A percentile compares a stretch with the other conserved stretches of the same genome.
Conservation (phyloP, 1,140 invertebrate species). For the Drosophila pectinifera region DNA sequence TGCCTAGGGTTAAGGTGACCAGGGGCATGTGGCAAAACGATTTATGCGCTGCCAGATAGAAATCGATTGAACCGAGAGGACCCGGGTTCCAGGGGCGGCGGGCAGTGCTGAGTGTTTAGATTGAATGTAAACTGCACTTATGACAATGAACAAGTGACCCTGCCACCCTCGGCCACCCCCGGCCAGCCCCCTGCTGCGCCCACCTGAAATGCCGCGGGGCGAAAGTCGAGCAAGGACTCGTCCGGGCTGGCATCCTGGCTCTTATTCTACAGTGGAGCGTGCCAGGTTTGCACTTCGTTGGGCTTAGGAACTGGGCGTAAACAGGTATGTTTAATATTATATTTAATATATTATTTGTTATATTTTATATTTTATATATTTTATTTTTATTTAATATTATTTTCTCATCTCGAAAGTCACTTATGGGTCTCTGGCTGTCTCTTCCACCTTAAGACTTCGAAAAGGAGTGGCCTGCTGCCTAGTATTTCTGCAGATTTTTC, state of each 20-base stretch:
- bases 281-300: no score
- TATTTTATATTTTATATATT: no score
- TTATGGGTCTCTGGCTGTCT: no score
- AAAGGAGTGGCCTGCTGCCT: no score
- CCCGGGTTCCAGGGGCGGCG: neutral
- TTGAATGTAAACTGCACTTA: conserved; percentile 81
- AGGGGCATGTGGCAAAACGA: conserved; percentile 75
- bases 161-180: no score
- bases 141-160: conserved; percentile 77
- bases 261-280: conserved; percentile 3
- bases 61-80: conserved; percentile 71
- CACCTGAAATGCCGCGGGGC: conserved; percentile 31
- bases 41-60: conserved; percentile 80
- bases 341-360: no score
- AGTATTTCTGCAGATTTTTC: no score
- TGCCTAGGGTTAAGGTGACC: conserved; percentile 35
- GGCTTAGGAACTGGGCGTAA: no score
- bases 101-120: conserved; percentile 68
- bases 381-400: no score
- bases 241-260: conserved; percentile 15
- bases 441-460: no score
- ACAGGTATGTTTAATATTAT: no score
- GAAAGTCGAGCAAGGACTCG: conserved; percentile 28
- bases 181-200: neutral
- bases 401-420: no score